Evolutionary conservation across 2,113 vertebrate genomes (phyloP).

Genomic region (Bos taurus): DNA sequence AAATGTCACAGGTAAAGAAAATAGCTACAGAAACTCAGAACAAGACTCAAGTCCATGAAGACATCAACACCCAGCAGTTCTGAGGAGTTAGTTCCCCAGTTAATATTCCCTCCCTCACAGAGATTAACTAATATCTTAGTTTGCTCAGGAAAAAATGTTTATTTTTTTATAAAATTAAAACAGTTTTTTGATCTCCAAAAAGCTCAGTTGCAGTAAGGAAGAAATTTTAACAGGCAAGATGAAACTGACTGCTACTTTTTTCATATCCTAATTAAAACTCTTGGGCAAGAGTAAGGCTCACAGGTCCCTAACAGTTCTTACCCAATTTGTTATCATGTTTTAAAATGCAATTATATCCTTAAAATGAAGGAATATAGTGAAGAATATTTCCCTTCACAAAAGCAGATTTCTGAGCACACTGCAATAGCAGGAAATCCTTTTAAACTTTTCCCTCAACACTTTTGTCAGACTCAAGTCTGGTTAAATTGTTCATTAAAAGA

Average conservation of each 20-base stretch:
- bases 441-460: neutral
- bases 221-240: slow-evolving; percentile 26
- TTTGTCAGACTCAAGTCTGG: neutral
- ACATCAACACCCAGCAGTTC: neutral
- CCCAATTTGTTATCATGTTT: slow-evolving; percentile 11
- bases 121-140: neutral
- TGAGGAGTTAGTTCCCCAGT: neutral
- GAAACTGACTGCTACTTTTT: neutral
- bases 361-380: slow-evolving; percentile 31
- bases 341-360: slow-evolving; percentile 23
- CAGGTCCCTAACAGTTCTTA: slow-evolving; percentile 28
- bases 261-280: slow-evolving; percentile 47
- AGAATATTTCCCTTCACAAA: neutral
- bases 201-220: neutral
- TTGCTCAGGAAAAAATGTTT: neutral
- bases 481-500: slow-evolving; percentile 32
- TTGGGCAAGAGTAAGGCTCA: slow-evolving; percentile 8
- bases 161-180: neutral
- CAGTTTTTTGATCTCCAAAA: neutral
- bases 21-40: neutral
- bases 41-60: neutral
- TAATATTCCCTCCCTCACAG: neutral
- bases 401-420: slow-evolving; percentile 31
- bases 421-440: slow-evolving; percentile 30
- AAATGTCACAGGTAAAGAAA: slow-evolving; percentile 27